Conservation (phyloP, 2,888 invertebrate genomes). For the Unio delphinus region DNA sequence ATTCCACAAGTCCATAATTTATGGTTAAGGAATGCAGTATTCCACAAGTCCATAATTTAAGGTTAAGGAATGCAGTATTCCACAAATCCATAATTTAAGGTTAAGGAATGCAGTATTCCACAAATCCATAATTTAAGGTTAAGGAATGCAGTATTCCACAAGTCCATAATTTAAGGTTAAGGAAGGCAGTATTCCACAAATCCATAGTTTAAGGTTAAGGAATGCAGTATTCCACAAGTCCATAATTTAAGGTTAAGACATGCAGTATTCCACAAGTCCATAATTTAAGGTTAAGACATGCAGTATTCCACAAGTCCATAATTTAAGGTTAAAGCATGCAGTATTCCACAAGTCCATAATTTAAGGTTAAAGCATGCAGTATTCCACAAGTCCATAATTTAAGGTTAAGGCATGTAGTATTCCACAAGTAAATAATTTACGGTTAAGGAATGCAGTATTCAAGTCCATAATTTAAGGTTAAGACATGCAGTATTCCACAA, state of each 20-base stretch:
- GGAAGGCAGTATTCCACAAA: not conserved
- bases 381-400: no score
- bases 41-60: not conserved
- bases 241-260: no score
- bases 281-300: not conserved
- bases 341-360: not conserved
- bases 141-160: not conserved
- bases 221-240: not conserved
- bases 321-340: not conserved
- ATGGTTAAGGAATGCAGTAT: not conserved
- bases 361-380: not conserved
- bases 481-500: not conserved
- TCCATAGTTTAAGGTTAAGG: not conserved
- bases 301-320: no score
- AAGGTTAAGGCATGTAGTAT: not conserved
- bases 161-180: no score
- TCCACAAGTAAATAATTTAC: not conserved
- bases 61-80: not conserved
- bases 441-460: not conserved
- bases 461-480: no score
- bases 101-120: not conserved
- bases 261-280: not conserved
- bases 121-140: not conserved
- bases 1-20: no score
- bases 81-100: no score